Percentiles rank a stretch among this genome's conserved stretches.
phyloP scores from a whole-genome alignment of 2,113 vertebrate species.

The Etheostoma cragini region DNA sequence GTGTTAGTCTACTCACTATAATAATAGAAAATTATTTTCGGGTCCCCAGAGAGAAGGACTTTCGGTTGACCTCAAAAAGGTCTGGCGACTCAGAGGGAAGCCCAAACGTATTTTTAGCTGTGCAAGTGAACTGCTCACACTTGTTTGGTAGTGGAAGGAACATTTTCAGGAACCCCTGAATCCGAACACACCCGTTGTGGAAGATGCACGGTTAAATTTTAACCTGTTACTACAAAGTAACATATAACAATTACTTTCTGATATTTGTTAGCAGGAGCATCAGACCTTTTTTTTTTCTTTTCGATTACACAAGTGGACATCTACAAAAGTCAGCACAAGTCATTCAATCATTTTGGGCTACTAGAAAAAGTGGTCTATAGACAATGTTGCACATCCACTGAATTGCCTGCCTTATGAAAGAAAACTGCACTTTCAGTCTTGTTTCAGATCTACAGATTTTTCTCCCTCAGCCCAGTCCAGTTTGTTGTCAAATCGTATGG shows the following conservation, averaged over 20 bases:
- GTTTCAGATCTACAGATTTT: constrained; percentile 40
- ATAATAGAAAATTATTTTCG: neutral
- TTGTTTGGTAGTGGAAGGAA: neutral
- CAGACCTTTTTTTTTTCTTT: neutral
- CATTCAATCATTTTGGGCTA: neutral
- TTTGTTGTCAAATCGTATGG: constrained; percentile 41
- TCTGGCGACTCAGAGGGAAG: neutral
- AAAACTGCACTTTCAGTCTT: constrained; percentile 63
- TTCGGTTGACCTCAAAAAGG: neutral
- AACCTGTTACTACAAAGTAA: neutral
- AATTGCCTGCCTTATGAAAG: neutral
- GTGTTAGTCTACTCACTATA: neutral
- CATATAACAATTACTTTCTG: neutral
- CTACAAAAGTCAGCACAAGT: neutral
- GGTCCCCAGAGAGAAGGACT: neutral
- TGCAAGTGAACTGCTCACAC: neutral
- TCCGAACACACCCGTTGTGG: neutral
- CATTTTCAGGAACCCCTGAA: neutral
- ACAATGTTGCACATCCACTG: neutral
- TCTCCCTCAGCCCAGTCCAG: constrained; percentile 34
- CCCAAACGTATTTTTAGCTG: neutral
- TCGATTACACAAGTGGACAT: neutral
- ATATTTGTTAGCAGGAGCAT: too few species aligned
- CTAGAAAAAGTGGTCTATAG: neutral
- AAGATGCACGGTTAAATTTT: neutral